These are phyloP conservation scores for Triplophysa dalaica DNA, from an alignment of 2,113 vertebrate genomes.

Conservation along the genomic window DNA sequence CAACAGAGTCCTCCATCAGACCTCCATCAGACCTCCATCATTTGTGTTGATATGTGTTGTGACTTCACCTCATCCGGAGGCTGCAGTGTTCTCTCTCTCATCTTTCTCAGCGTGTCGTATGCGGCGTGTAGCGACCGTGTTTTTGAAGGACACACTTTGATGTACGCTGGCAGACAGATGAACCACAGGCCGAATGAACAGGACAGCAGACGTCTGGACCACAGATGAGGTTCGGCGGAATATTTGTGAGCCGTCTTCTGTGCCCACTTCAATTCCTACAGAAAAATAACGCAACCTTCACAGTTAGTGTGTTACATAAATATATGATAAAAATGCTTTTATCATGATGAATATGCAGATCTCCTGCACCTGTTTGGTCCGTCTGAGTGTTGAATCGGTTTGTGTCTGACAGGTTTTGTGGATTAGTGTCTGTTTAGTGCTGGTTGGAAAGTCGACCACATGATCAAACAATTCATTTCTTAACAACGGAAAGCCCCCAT, in stretches of 20 bases:
- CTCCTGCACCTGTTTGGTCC: slow-evolving; percentile 86
- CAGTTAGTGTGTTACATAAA: neutral
- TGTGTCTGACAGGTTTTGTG: slow-evolving; percentile 39
- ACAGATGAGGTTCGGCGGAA: slow-evolving; percentile 81
- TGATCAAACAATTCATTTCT: slow-evolving; percentile 52
- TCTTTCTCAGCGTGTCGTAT: slow-evolving; percentile 86
- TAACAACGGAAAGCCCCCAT: neutral
- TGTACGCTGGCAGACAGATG: slow-evolving; percentile 89
- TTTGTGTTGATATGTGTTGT: neutral
- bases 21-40: neutral
- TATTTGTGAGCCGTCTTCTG: slow-evolving; percentile 89
- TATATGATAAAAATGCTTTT: too few species aligned
- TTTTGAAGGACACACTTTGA: slow-evolving; percentile 84
- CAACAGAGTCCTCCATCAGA: too few species aligned
- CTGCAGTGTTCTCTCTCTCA: slow-evolving; percentile 88
- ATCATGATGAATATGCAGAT: neutral
- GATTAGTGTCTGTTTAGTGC: slow-evolving; percentile 82
- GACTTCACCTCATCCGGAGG: slow-evolving; percentile 86
- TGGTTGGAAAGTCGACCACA: slow-evolving; percentile 84
- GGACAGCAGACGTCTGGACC: slow-evolving; percentile 93
- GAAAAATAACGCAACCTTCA: too few species aligned
- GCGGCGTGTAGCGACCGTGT: slow-evolving; percentile 87
- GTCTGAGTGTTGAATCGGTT: slow-evolving; percentile 75
- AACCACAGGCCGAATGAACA: slow-evolving; percentile 97
- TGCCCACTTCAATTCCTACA: slow-evolving; percentile 91